Percentiles rank a stretch among this genome's conserved stretches.
Conservation (phyloP, 53 echinoderm and acorn worm species). For the Arbacia lixula region DNA sequence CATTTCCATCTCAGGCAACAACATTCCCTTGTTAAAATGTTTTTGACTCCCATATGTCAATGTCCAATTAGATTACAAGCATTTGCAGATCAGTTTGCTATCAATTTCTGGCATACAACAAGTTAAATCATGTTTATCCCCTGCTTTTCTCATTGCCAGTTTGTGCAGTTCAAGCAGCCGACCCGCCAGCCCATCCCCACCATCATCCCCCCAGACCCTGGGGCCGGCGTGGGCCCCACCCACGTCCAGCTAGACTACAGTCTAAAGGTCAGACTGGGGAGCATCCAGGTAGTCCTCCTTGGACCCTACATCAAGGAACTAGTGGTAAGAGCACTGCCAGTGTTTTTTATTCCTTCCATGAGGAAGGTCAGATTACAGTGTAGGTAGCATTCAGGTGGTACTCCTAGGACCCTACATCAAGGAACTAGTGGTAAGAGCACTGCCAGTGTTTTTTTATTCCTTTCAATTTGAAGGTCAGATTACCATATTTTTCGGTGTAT, state of each 20-base stretch:
- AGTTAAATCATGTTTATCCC: no score
- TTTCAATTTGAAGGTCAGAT: no score
- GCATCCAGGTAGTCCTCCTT: constrained; percentile 86
- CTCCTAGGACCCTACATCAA: constrained; percentile 85
- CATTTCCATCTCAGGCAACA: no score
- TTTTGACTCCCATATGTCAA: no score
- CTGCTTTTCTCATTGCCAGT: constrained; percentile 45
- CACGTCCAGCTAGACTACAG: constrained; percentile 86
- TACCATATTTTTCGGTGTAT: no score
- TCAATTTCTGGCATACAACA: no score
- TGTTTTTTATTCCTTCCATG: no score
- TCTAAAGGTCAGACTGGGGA: constrained; percentile 80
- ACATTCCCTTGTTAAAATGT: no score
- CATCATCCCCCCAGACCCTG: constrained; percentile 66
- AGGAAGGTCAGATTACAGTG: no score
- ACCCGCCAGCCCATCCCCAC: constrained; percentile 63
- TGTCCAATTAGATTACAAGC: no score
- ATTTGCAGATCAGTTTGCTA: no score
- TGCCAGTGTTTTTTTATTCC: no score
- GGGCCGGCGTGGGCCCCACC: constrained; percentile 54
- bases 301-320: constrained; percentile 88
- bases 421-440: constrained; percentile 74
- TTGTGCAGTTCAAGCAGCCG: constrained; percentile 85
- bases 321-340: constrained; percentile 56
- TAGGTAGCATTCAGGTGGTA: constrained; percentile 88